Conservation (phyloP, 2,797 vertebrate genomes). For the Cyclura pinguis region DNA sequence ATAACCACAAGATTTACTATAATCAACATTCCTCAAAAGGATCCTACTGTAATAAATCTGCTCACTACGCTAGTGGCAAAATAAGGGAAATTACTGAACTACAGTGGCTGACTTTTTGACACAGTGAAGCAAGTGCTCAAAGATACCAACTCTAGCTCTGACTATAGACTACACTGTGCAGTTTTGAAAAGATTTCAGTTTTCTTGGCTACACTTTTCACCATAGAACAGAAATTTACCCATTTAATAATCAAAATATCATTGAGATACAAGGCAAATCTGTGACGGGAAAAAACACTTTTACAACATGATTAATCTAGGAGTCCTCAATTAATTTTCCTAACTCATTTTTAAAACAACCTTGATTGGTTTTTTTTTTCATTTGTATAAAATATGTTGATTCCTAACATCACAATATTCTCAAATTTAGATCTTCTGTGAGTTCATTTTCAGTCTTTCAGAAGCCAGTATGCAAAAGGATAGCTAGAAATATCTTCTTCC, state of each 20-base stretch:
- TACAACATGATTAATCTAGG: not conserved
- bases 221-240: not conserved
- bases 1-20: not conserved
- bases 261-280: not conserved
- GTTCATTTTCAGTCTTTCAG: not conserved
- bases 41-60: not conserved
- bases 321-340: not conserved
- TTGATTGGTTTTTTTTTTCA: conserved; percentile 22
- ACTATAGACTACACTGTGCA: not conserved
- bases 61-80: not conserved
- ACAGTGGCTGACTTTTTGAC: not conserved
- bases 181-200: not conserved
- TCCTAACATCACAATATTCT: conserved; percentile 3
- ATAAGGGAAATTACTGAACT: not conserved
- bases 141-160: not conserved
- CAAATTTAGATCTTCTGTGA: not conserved
- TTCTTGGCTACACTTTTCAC: not conserved
- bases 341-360: not conserved
- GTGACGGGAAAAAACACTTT: not conserved
- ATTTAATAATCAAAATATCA: conserved; percentile 1
- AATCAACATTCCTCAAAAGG: not conserved
- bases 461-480: too few relatives aligned
- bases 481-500: too few relatives aligned
- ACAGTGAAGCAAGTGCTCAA: not conserved
- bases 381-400: conserved; percentile 18